Conservation (phyloP, 2,113 vertebrate genomes). For the Pygoscelis antarcticus region DNA sequence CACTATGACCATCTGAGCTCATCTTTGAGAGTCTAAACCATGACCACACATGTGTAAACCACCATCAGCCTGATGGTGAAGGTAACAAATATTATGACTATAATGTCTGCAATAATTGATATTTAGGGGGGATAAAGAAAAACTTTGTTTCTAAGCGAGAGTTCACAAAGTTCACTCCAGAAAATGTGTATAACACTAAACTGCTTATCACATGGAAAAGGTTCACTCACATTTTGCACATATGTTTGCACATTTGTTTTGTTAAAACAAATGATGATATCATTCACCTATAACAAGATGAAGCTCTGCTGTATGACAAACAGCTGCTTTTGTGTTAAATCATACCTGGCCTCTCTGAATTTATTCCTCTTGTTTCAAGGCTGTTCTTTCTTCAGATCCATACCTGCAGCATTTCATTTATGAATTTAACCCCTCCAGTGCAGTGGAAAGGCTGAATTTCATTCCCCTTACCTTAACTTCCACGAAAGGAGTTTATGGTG, state of each 20-base stretch:
- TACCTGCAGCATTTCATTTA: neutral
- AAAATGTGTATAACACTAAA: neutral
- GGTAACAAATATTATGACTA: neutral
- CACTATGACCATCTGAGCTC: neutral
- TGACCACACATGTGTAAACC: neutral
- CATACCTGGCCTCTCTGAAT: neutral
- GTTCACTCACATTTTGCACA: conserved; percentile 3
- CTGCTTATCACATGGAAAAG: neutral
- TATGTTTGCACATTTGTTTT: conserved; percentile 5
- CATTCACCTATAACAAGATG: neutral
- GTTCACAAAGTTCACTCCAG: neutral
- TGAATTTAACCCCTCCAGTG: neutral
- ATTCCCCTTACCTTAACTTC: neutral
- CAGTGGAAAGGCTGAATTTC: neutral
- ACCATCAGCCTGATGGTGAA: neutral
- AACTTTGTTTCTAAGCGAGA: neutral
- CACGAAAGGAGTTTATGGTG: neutral
- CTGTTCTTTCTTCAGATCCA: neutral
- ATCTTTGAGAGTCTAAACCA: neutral
- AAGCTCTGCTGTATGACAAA: neutral
- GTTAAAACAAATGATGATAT: neutral
- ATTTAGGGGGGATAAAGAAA: neutral
- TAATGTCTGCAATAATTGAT: neutral
- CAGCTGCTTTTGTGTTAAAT: neutral
- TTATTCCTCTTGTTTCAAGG: neutral